Evolutionary conservation across 2,888 invertebrate genomes (phyloP).

Genomic region (Lypha dubia): DNA sequence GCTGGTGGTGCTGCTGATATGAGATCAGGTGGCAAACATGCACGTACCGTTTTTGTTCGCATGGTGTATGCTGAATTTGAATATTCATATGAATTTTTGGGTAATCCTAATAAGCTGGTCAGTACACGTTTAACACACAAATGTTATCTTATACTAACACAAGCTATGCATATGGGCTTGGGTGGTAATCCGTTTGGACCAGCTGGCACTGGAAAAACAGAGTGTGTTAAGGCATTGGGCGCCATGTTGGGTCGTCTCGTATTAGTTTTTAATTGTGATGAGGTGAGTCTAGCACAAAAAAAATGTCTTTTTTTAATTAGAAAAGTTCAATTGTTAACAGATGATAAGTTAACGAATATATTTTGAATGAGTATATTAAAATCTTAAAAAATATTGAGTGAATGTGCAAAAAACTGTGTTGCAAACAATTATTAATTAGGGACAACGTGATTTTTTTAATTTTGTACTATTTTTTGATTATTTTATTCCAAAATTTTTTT

Average conservation of each 20-base stretch:
- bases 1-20: too few relatives aligned
- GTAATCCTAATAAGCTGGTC: slow-evolving; percentile 97
- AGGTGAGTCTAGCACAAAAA: slow-evolving; percentile 86
- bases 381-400: not conserved
- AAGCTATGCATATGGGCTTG: slow-evolving; percentile 97
- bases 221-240: slow-evolving; percentile 98
- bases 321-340: not conserved
- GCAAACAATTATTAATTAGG: too few relatives aligned
- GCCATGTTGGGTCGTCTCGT: slow-evolving; percentile 95
- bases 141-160: slow-evolving; percentile 98
- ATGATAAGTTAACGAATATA: not conserved
- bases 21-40: slow-evolving; percentile 25
- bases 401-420: too few relatives aligned
- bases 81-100: slow-evolving; percentile 99
- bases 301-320: slow-evolving; percentile 9
- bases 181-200: slow-evolving; percentile 99
- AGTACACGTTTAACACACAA: slow-evolving; percentile 98
- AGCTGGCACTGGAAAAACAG: slow-evolving; percentile 99
- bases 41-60: slow-evolving; percentile 84
- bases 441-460: too few relatives aligned
- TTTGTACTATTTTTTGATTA: too few relatives aligned
- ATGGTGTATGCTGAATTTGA: slow-evolving; percentile 98
- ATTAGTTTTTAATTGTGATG: slow-evolving; percentile 98
- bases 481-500: too few relatives aligned
- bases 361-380: not conserved